Evolutionary conservation across 1,140 invertebrate genomes (phyloP).

Genomic region (Listronotus oregonensis): DNA sequence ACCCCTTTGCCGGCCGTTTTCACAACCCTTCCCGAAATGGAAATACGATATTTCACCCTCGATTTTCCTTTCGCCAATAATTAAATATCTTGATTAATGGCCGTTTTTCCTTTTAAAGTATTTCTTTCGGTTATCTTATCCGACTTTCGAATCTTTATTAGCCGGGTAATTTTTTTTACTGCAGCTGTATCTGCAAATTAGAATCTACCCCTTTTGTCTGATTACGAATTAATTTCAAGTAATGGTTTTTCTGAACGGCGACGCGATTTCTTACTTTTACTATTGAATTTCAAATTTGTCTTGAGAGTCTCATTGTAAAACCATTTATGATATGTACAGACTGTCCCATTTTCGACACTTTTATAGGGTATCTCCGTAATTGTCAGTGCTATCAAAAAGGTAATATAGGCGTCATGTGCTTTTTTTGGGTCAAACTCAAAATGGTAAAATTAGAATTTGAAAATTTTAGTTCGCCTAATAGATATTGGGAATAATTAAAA

Average conservation of each 20-base stretch:
- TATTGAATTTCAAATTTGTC: too few relatives aligned
- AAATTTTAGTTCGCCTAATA: too few relatives aligned
- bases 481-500: too few relatives aligned
- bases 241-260: conserved; percentile 2
- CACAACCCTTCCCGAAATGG: conserved; percentile 35
- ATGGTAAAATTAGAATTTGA: too few relatives aligned
- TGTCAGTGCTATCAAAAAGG: too few relatives aligned
- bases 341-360: too few relatives aligned
- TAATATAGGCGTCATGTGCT: too few relatives aligned
- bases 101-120: conserved; percentile 37
- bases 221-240: conserved; percentile 21
- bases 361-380: too few relatives aligned
- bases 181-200: conserved; percentile 15
- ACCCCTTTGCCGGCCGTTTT: conserved; percentile 31
- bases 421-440: too few relatives aligned
- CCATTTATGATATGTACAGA: too few relatives aligned
- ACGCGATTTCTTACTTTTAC: too few relatives aligned
- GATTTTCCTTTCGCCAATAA: conserved; percentile 42
- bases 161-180: conserved; percentile 24
- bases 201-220: conserved; percentile 30
- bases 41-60: conserved; percentile 40
- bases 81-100: conserved; percentile 42
- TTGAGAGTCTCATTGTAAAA: too few relatives aligned
- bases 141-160: conserved; percentile 34
- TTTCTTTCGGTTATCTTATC: conserved; percentile 37